A percentile compares a stretch with the other conserved stretches of the same genome.
These are phyloP conservation scores for Ophiothrix spiculata DNA, from an alignment of 35 echinoderm and acorn worm species.

Conservation along the genomic window DNA sequence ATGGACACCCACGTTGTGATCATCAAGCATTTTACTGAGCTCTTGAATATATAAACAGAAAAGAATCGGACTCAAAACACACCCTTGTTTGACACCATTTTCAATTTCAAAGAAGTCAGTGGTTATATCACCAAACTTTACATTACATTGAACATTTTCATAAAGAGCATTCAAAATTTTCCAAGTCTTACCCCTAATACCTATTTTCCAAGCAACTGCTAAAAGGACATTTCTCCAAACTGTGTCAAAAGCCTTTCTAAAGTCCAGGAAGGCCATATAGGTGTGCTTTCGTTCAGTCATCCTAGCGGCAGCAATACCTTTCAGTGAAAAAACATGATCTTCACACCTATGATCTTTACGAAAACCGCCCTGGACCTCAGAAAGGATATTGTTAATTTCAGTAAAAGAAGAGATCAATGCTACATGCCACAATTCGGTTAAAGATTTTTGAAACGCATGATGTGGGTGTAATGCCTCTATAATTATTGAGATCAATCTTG, in stretches of 20 bases:
- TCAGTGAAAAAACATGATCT: too few relatives aligned
- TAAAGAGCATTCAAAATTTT: neutral
- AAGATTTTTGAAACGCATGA: neutral
- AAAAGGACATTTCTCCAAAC: too few relatives aligned
- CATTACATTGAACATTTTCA: conserved; percentile 15
- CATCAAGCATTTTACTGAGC: neutral
- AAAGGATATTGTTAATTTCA: neutral
- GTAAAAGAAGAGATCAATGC: neutral
- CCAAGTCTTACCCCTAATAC: too few relatives aligned
- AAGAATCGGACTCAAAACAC: neutral
- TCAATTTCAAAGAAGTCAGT: neutral
- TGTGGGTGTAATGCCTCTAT: neutral
- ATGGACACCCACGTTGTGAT: neutral
- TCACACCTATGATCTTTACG: too few relatives aligned
- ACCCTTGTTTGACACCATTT: neutral
- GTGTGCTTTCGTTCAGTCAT: too few relatives aligned
- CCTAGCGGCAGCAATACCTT: too few relatives aligned
- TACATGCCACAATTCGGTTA: neutral
- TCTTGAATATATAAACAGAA: conserved; percentile 13
- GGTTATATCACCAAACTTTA: neutral
- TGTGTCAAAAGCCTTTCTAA: too few relatives aligned
- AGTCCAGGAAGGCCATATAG: too few relatives aligned
- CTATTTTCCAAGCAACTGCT: too few relatives aligned
- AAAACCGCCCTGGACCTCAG: too few relatives aligned
- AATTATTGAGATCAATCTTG: neutral